Conservation (phyloP, 1,140 invertebrate species). For the Ceratina japonica region DNA sequence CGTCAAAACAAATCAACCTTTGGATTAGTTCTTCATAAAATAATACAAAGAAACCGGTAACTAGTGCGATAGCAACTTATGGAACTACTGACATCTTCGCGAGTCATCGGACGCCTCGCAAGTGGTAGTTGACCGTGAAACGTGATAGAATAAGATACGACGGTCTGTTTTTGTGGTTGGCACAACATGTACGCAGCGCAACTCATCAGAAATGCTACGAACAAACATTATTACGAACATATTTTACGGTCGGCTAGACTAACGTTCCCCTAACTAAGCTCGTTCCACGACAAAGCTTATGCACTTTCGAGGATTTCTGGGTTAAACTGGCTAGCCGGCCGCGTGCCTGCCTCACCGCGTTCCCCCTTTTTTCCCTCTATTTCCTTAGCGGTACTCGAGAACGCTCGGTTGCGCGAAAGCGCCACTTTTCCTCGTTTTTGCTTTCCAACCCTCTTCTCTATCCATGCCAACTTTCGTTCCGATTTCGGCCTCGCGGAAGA, state of each 20-base stretch:
- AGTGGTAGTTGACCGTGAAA: too few relatives aligned
- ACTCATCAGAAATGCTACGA: slow-evolving; percentile 48
- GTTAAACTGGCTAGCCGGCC: slow-evolving; percentile 39
- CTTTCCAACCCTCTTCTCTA: background rate
- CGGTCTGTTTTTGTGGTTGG: too few relatives aligned
- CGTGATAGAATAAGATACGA: too few relatives aligned
- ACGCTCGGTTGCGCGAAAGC: slow-evolving; percentile 52
- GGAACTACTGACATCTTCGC: background rate
- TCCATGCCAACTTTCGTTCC: slow-evolving; percentile 7
- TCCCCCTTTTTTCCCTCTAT: slow-evolving; percentile 33
- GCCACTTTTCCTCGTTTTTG: slow-evolving; percentile 55
- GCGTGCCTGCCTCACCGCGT: background rate
- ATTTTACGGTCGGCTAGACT: slow-evolving; percentile 64
- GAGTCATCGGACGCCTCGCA: background rate
- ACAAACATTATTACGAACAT: slow-evolving; percentile 63
- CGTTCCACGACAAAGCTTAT: slow-evolving; percentile 69
- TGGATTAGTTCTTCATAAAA: background rate
- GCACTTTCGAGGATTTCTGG: slow-evolving; percentile 60
- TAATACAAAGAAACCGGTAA: background rate
- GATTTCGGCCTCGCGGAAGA: background rate
- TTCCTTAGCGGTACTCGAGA: slow-evolving; percentile 52
- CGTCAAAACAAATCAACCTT: slow-evolving; percentile 53
- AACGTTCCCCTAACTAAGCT: slow-evolving; percentile 66
- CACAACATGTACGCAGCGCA: slow-evolving; percentile 9
- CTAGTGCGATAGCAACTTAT: background rate